Evolutionary conservation across 2,888 invertebrate species (phyloP), one percentile per base, ranked within the genome.

Genomic region (Nezara viridula): DNA sequence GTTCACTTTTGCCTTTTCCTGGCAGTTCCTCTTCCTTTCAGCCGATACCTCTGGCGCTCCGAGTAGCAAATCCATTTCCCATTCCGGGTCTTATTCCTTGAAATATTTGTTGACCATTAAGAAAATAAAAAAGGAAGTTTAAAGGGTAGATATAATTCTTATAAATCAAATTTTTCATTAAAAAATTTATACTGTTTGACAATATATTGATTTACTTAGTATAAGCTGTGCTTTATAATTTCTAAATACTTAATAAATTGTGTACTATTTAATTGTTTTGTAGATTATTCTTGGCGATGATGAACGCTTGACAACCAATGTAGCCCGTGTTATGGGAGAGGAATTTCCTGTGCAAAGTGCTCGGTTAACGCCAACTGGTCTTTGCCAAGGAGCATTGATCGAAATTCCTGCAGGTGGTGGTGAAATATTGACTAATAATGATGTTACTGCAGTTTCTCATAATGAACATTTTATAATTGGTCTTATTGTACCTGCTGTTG

Each of bases 401-500:
- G 93, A 92, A 37, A 92, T 93, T 10, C 73, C 90, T 16, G 92
- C 92, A 60, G 92, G 92, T 85, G 86, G 91, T 89, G 85, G 89
- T 88, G 88, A 90, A 55, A 89, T 88, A 77, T 50, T 55, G 40
- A 66, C 91, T 91, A 89, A 85, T 90, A 88, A 91, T 50, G 91
- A 91, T 85, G 91, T 91, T 60, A 89, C 90, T 27, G 91, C 92
- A 49, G 90, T 92, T 4, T 92, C 90, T 49, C 90, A 91, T 47
- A 91, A 91, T 86, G 93, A 93, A 86, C 93, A 94, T 89, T 93
- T 94, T 89, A 93, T 94, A 91, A 93, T 94, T 88, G 98, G 98
- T 19, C 98, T 97, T 91, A 96, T 98, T 73, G 95, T 98, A 90
- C 98, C 99, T 0, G 97, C 97, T 0, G 95, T 97, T 24, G 96